These are phyloP conservation scores for Pogonomyrmex californicus DNA, from an alignment of 1,140 invertebrate genomes.

Conservation along the genomic window DNA sequence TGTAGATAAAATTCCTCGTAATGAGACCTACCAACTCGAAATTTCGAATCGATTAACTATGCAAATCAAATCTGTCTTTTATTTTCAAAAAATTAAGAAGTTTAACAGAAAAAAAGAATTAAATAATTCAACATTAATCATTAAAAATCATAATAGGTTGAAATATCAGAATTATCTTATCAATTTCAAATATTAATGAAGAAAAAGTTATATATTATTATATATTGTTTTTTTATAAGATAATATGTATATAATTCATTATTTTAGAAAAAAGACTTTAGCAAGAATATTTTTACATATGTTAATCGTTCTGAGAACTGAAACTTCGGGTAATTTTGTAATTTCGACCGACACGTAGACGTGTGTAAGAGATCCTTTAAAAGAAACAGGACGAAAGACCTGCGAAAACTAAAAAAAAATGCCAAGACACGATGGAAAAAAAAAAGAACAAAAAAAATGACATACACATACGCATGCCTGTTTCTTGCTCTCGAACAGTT, in stretches of 20 bases:
- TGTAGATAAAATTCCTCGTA: constrained; percentile 37
- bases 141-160: not conserved
- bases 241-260: not conserved
- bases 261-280: not conserved
- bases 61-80: not conserved
- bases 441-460: constrained; percentile 1
- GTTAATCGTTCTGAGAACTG: not conserved
- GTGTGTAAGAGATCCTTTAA: constrained; percentile 23
- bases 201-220: not conserved
- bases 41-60: constrained; percentile 18
- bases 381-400: constrained; percentile 14
- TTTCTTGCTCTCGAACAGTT: constrained; percentile 89
- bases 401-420: not conserved
- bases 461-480: constrained; percentile 72
- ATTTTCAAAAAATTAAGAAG: not conserved
- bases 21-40: not conserved
- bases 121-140: constrained; percentile 5
- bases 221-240: not conserved
- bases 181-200: not conserved
- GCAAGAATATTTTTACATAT: not conserved
- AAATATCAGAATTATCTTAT: not conserved
- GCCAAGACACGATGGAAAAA: constrained; percentile 4
- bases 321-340: constrained; percentile 30
- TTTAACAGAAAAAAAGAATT: not conserved
- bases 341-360: not conserved